phyloP scores from a whole-genome alignment of 2,797 vertebrate species.

The Platalea minor region DNA sequence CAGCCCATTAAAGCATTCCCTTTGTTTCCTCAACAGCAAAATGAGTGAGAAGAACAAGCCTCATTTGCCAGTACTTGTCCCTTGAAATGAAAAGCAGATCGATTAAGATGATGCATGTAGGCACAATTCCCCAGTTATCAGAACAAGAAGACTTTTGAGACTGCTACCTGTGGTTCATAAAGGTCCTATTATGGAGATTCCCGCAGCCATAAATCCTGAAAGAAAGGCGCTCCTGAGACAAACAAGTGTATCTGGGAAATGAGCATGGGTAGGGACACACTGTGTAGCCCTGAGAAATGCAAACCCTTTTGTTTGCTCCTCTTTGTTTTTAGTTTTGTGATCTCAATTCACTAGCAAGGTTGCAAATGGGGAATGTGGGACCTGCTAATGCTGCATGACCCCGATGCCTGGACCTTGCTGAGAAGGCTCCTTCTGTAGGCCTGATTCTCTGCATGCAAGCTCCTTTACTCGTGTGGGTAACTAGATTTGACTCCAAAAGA shows the following conservation, averaged over 20 bases:
- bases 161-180: not conserved
- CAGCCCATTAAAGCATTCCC: not conserved
- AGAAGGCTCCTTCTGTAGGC: not conserved
- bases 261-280: not conserved
- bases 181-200: not conserved
- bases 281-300: not conserved
- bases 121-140: not conserved
- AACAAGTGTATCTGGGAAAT: not conserved
- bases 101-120: not conserved
- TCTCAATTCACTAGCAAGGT: not conserved
- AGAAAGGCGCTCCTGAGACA: not conserved
- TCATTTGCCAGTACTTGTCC: constrained; percentile 31
- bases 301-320: not conserved
- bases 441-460: not conserved
- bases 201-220: not conserved
- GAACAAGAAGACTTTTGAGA: constrained; percentile 8
- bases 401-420: not conserved
- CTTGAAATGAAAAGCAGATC: constrained; percentile 24
- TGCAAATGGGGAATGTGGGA: rapidly evolving
- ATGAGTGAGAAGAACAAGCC: not conserved
- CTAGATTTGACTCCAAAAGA: not conserved
- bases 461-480: not conserved
- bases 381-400: not conserved
- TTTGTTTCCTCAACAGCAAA: constrained; percentile 20
- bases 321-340: not conserved